phyloP scores from a whole-genome alignment of 1,140 invertebrate species.

The Drosophila novamexicana region DNA sequence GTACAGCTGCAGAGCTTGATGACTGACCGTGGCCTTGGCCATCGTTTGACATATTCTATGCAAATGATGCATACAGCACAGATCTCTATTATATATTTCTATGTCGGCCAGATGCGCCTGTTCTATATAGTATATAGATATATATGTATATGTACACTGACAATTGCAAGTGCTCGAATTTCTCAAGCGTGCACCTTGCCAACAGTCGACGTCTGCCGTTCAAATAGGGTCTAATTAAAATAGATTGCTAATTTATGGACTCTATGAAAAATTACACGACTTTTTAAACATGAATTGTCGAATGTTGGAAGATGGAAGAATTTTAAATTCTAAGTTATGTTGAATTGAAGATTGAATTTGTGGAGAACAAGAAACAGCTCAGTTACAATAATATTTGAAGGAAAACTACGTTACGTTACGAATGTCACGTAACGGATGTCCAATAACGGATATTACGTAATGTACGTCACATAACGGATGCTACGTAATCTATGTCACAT shows the following conservation, averaged over 20 bases:
- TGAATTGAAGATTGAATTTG: no score
- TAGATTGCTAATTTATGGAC: constrained; percentile 42
- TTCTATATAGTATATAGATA: constrained; percentile 2
- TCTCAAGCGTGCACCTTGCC: constrained; percentile 25
- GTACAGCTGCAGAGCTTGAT: constrained; percentile 21
- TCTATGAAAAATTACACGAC: constrained; percentile 2
- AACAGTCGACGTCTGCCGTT: constrained; percentile 1
- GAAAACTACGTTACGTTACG: no score
- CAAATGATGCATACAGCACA: constrained; percentile 10
- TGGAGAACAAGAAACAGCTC: no score
- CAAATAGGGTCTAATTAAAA: constrained; percentile 1
- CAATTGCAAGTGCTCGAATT: constrained; percentile 16
- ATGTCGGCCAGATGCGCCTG: not conserved
- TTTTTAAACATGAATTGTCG: no score
- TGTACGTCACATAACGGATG: no score
- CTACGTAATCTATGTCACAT: no score
- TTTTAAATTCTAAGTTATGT: no score
- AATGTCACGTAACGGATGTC: no score
- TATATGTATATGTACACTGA: not conserved
- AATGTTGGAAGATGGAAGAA: no score
- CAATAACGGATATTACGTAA: no score
- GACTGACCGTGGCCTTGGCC: constrained; percentile 41
- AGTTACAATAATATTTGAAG: no score
- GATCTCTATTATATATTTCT: not conserved
- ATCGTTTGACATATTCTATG: constrained; percentile 42